phyloP scores from a whole-genome alignment of 2,113 vertebrate genomes.

The Capreolus pygargus region DNA sequence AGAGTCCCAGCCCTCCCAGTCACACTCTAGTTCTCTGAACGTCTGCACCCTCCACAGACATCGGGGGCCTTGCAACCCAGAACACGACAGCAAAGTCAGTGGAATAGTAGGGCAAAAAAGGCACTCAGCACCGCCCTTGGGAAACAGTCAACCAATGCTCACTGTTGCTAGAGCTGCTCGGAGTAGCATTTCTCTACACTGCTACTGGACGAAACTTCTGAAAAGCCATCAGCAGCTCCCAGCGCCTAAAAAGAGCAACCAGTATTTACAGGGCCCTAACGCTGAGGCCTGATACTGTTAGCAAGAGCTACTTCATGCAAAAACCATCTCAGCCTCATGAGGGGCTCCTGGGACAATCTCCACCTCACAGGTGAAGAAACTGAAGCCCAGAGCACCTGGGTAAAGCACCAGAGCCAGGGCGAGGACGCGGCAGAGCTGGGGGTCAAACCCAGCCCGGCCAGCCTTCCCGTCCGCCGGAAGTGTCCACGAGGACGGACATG shows the following conservation, averaged over 20 bases:
- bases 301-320: not conserved
- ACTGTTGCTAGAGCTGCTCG: not conserved
- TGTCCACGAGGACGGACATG: not conserved
- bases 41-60: not conserved
- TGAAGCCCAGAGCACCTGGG: not conserved
- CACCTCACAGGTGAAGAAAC: not conserved
- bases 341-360: not conserved
- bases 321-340: not conserved
- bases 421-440: not conserved
- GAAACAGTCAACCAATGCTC: not conserved
- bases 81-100: not conserved
- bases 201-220: not conserved
- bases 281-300: not conserved
- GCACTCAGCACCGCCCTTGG: not conserved
- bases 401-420: not conserved
- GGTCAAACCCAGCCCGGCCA: not conserved
- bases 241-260: not conserved
- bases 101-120: not conserved
- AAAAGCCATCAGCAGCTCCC: not conserved
- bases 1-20: not conserved
- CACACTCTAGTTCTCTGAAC: not conserved
- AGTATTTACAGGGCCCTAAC: not conserved
- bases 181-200: not conserved
- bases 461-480: not conserved
- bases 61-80: accelerated